Evolutionary conservation across 2,797 vertebrate genomes (phyloP).

Genomic region (Percopsis omiscomaycus): DNA sequence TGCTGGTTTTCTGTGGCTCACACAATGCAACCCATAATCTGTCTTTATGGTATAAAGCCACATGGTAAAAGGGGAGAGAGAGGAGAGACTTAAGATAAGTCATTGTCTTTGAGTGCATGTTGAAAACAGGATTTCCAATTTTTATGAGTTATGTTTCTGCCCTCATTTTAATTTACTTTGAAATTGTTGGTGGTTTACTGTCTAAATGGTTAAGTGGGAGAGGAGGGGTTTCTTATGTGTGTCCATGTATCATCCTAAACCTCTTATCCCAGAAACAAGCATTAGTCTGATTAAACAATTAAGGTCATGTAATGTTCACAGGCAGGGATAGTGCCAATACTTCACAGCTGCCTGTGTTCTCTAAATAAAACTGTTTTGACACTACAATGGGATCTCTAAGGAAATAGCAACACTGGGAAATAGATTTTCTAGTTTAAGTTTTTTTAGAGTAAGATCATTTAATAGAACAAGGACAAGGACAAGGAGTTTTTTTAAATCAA

Average conservation of each 20-base stretch:
- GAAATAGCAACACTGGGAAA: neutral
- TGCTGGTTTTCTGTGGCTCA: conserved; percentile 61
- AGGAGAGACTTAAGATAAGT: neutral
- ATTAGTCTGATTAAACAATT: conserved; percentile 35
- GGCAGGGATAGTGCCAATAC: conserved; percentile 5
- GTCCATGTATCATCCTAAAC: conserved; percentile 24
- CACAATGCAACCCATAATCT: conserved; percentile 68
- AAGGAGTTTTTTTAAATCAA: too few relatives aligned
- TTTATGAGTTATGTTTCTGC: conserved; percentile 44
- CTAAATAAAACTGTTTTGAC: neutral
- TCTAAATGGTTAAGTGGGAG: conserved; percentile 3
- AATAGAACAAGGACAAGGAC: neutral
- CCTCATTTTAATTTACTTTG: conserved; percentile 1
- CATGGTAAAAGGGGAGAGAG: conserved; percentile 40
- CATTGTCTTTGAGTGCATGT: conserved; percentile 1
- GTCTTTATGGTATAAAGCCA: conserved; percentile 49
- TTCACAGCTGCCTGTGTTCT: conserved; percentile 5
- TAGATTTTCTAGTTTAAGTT: neutral
- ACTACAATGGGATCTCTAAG: neutral
- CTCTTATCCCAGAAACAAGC: conserved; percentile 24
- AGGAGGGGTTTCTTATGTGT: conserved; percentile 3
- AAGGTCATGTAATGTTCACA: conserved; percentile 20
- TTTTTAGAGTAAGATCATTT: neutral
- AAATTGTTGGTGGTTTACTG: conserved; percentile 1
- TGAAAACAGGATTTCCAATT: conserved; percentile 42